These are phyloP conservation scores for Germaria angustata DNA, from an alignment of 2,888 invertebrate genomes.

Conservation along the genomic window DNA sequence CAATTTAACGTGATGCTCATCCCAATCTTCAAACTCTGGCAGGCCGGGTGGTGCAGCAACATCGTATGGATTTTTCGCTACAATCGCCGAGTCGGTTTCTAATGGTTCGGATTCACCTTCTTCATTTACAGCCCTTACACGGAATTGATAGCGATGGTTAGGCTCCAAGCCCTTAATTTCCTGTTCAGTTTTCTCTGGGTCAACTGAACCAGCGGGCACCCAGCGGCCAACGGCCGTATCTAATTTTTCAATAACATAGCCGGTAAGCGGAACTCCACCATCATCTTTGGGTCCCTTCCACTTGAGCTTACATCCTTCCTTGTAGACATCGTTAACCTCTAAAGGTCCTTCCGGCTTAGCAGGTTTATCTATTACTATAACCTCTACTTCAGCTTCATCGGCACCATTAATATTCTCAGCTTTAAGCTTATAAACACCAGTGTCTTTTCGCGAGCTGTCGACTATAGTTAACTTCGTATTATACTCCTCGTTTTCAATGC, in stretches of 20 bases:
- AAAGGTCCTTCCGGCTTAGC: conserved; percentile 88
- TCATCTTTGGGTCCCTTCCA: conserved; percentile 98
- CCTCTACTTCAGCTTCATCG: conserved; percentile 96
- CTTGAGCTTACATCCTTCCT: conserved; percentile 94
- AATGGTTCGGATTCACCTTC: conserved; percentile 98
- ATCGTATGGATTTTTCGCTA: conserved; percentile 99
- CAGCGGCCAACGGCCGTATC: conserved; percentile 92
- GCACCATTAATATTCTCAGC: conserved; percentile 96
- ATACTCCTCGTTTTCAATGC: conserved; percentile 94
- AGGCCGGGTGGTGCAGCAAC: conserved; percentile 92
- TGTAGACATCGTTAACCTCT: conserved; percentile 93
- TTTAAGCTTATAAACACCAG: conserved; percentile 93
- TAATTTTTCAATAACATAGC: conserved; percentile 97
- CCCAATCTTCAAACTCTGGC: conserved; percentile 94
- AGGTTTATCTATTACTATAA: conserved; percentile 87
- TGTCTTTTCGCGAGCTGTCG: conserved; percentile 90
- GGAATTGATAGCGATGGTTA: conserved; percentile 97
- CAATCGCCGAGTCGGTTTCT: conserved; percentile 90
- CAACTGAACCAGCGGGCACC: conserved; percentile 92
- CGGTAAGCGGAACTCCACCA: conserved; percentile 94
- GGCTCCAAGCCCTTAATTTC: conserved; percentile 93
- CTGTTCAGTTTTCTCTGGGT: conserved; percentile 90
- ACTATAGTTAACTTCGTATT: conserved; percentile 91
- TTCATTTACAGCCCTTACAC: conserved; percentile 97
- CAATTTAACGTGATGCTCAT: conserved; percentile 92